Evolutionary conservation across 2,113 vertebrate species (phyloP).

Genomic region (Platichthys stellatus): DNA sequence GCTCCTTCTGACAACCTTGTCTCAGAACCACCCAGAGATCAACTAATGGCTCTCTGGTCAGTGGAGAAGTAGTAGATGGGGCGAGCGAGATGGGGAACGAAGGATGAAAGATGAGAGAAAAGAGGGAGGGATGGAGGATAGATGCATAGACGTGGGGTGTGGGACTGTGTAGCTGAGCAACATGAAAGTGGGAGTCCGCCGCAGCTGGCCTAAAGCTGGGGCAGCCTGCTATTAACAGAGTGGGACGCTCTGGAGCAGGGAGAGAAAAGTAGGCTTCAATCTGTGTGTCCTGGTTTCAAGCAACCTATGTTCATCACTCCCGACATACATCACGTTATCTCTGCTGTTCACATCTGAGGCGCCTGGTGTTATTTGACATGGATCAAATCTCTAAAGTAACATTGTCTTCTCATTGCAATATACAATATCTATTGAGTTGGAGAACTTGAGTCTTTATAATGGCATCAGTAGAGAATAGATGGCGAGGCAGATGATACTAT

Average conservation of each 20-base stretch:
- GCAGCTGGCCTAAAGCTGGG: constrained; percentile 64
- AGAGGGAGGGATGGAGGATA: not conserved
- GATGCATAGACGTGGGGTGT: constrained; percentile 17
- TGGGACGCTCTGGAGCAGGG: constrained; percentile 9
- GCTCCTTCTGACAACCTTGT: constrained; percentile 9
- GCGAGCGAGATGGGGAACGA: constrained; percentile 1
- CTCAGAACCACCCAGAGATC: constrained; percentile 30
- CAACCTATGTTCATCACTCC: not conserved
- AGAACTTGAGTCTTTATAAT: too few relatives aligned
- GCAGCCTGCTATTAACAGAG: constrained; percentile 55
- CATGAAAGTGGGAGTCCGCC: constrained; percentile 66
- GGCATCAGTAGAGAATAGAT: too few relatives aligned
- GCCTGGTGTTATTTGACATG: too few relatives aligned
- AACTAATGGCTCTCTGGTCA: constrained; percentile 42
- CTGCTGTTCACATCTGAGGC: not conserved
- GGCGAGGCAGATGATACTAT: too few relatives aligned
- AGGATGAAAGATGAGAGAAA: constrained; percentile 34
- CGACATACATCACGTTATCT: not conserved
- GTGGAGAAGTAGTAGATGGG: constrained; percentile 10
- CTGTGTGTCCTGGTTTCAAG: not conserved
- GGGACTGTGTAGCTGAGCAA: constrained; percentile 37
- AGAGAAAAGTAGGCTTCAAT: constrained; percentile 32
- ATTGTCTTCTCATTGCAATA: too few relatives aligned
- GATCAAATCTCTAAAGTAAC: too few relatives aligned
- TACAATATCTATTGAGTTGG: too few relatives aligned